Conservation (phyloP, 2,113 vertebrate genomes). For the Morone saxatilis region DNA sequence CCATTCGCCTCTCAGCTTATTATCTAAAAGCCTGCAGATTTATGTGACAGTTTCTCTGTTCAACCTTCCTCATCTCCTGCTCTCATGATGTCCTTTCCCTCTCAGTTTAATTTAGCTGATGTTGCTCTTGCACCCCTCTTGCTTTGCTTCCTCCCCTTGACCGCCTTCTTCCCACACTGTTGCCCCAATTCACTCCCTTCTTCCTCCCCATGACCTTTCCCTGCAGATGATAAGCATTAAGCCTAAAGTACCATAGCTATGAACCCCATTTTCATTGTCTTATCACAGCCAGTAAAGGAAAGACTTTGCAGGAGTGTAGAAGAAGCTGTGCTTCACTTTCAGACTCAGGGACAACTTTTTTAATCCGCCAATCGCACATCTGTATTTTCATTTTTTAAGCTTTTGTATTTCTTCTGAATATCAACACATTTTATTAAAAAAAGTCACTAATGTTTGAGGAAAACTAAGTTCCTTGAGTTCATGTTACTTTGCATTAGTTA, state of each 20-base stretch:
- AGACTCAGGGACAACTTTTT: neutral
- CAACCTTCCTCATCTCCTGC: neutral
- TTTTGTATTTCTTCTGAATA: neutral
- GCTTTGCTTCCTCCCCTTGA: neutral
- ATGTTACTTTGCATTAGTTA: neutral
- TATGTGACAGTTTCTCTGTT: constrained; percentile 28
- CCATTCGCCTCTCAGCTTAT: constrained; percentile 43
- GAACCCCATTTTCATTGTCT: constrained; percentile 27
- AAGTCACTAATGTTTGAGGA: neutral
- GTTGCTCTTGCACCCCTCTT: constrained; percentile 8
- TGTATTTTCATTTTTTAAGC: neutral
- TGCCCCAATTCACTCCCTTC: constrained; percentile 13
- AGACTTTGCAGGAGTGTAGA: neutral
- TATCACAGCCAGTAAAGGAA: constrained; percentile 5
- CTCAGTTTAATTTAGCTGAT: constrained; percentile 52
- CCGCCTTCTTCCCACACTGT: neutral
- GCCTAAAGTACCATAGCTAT: neutral
- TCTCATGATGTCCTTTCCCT: constrained; percentile 18
- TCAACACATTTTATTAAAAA: neutral
- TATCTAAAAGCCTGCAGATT: constrained; percentile 61
- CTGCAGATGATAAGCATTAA: constrained; percentile 41
- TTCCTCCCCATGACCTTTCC: constrained; percentile 28
- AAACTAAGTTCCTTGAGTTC: neutral
- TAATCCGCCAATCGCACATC: neutral
- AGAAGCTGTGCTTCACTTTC: neutral